Conservation (phyloP, 2,113 vertebrate species). For the Lampris incognitus region DNA sequence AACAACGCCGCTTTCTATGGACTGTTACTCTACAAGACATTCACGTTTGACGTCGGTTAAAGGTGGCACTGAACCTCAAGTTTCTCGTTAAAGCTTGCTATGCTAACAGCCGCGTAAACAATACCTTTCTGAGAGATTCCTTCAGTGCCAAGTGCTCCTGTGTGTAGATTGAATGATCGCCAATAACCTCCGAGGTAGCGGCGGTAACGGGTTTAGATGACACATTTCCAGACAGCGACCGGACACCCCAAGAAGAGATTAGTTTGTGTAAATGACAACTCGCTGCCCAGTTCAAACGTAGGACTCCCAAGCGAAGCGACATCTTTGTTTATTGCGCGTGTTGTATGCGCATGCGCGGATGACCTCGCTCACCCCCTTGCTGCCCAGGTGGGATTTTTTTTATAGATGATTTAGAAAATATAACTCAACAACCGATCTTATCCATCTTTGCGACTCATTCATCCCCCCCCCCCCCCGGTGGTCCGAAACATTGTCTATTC, state of each 20-base stretch:
- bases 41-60: background rate
- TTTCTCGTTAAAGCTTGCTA: background rate
- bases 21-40: background rate
- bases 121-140: slow-evolving; percentile 83
- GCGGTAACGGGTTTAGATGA: slow-evolving; percentile 52
- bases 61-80: no score
- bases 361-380: no score
- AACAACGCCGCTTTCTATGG: background rate
- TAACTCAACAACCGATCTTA: no score
- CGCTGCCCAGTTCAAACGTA: slow-evolving; percentile 24
- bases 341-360: slow-evolving; percentile 69
- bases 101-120: background rate
- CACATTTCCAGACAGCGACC: slow-evolving; percentile 63
- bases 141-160: slow-evolving; percentile 76
- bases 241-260: slow-evolving; percentile 27
- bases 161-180: slow-evolving; percentile 64
- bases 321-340: slow-evolving; percentile 44
- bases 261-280: slow-evolving; percentile 32
- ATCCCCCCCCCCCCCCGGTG: no score
- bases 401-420: no score
- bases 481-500: no score
- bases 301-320: slow-evolving; percentile 62
- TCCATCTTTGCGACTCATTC: no score
- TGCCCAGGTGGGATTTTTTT: no score
- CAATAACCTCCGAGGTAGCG: slow-evolving; percentile 2